Percentiles rank a stretch among this genome's conserved stretches.
Conservation (phyloP, 2,888 invertebrate species). For the Augochlorella aurata region DNA sequence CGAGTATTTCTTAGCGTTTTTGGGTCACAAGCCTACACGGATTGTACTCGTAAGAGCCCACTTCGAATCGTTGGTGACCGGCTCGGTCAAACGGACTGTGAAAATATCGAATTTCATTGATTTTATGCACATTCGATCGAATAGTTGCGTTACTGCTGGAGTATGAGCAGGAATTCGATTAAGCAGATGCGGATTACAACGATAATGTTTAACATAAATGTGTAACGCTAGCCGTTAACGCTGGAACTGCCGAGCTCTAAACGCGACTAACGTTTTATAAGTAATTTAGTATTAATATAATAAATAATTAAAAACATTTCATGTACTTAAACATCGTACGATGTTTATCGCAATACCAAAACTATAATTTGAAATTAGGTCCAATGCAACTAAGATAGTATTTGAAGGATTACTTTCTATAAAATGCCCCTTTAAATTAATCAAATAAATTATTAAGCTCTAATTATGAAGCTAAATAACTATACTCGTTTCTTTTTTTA, state of each 20-base stretch:
- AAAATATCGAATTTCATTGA: conserved; percentile 1
- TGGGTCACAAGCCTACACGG: no score
- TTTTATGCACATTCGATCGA: neutral
- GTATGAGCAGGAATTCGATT: neutral
- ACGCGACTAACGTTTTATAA: no score
- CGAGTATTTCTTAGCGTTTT: neutral
- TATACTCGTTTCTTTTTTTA: no score
- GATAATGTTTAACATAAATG: neutral
- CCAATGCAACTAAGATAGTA: neutral
- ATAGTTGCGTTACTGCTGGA: neutral
- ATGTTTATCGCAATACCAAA: neutral
- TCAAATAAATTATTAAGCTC: neutral
- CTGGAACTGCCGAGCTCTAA: no score
- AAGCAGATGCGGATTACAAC: neutral
- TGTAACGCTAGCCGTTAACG: no score
- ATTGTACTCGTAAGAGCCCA: neutral
- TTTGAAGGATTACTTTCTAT: neutral
- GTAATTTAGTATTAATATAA: no score
- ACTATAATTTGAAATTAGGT: neutral
- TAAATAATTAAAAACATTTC: no score
- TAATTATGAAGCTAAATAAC: no score
- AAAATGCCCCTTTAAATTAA: neutral
- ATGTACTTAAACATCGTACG: no score
- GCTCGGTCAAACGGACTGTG: neutral
- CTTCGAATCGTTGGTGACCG: neutral